Conservation (phyloP, 2,888 invertebrate species). For the Eugnorisma glareosa region DNA sequence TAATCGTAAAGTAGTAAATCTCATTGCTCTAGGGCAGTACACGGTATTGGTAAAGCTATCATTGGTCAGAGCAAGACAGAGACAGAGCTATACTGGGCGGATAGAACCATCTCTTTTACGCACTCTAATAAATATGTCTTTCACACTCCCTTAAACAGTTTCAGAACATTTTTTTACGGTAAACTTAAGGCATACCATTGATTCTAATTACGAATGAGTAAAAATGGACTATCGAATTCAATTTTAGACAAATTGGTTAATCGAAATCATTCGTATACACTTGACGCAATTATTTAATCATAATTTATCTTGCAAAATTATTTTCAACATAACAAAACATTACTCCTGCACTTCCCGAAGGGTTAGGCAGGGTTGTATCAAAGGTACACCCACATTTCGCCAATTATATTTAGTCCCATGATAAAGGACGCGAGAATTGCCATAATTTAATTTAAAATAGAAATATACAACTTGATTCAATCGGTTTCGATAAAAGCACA, state of each 20-base stretch:
- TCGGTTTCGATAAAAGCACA: conserved; percentile 67
- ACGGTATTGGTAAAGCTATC: not conserved
- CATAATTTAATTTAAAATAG: not conserved
- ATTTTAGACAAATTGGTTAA: not conserved
- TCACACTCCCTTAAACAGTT: not conserved
- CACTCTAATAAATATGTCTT: not conserved
- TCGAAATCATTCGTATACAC: not conserved
- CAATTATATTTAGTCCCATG: not conserved
- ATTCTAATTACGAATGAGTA: not conserved
- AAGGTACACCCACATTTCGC: not conserved
- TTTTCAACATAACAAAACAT: not conserved
- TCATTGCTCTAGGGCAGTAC: not conserved
- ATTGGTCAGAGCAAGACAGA: not conserved
- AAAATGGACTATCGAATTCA: not conserved
- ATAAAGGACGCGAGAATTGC: not conserved
- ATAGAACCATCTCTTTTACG: not conserved
- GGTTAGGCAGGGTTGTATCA: not conserved
- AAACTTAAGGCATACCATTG: not conserved
- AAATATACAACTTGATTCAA: conserved; percentile 24
- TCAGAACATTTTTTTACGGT: no score
- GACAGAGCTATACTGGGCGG: not conserved
- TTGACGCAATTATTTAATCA: not conserved
- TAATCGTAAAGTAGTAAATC: not conserved
- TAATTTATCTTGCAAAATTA: not conserved
- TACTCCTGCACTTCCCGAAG: no score